These are phyloP conservation scores for Parus major DNA, from an alignment of 2,113 vertebrate species.

Conservation along the genomic window DNA sequence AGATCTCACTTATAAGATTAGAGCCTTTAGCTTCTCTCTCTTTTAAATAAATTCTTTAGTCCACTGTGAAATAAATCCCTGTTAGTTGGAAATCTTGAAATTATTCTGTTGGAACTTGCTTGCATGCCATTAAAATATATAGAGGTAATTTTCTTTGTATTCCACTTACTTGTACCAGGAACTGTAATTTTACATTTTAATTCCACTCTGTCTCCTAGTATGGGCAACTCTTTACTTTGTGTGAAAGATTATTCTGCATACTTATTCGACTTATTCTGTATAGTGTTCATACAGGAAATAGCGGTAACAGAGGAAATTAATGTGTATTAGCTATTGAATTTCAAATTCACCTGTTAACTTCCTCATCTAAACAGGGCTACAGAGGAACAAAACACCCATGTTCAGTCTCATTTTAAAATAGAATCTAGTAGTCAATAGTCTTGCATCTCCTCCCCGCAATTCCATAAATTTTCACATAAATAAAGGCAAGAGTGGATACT, in stretches of 20 bases:
- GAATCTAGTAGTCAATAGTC: background rate
- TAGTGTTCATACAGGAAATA: conserved; percentile 23
- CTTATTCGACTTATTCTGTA: background rate
- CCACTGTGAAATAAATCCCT: background rate
- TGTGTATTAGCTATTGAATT: conserved; percentile 40
- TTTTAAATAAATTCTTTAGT: background rate
- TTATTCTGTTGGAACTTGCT: background rate
- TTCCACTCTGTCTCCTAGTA: background rate
- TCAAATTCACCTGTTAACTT: conserved; percentile 33
- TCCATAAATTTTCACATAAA: background rate
- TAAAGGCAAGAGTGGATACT: background rate
- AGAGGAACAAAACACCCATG: background rate
- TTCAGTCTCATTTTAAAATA: background rate
- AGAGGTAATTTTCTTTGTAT: background rate
- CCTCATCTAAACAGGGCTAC: conserved; percentile 14
- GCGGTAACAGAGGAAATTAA: conserved; percentile 41
- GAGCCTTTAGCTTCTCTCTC: background rate
- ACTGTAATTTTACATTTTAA: background rate
- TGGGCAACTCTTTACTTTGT: background rate
- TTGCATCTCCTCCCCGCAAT: background rate
- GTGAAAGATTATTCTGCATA: background rate
- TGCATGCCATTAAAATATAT: background rate
- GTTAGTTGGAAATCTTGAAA: background rate
- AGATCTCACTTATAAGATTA: background rate
- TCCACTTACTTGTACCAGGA: background rate